Evolutionary conservation across 1,140 invertebrate species (phyloP).

Genomic region (Telenomus remus): DNA sequence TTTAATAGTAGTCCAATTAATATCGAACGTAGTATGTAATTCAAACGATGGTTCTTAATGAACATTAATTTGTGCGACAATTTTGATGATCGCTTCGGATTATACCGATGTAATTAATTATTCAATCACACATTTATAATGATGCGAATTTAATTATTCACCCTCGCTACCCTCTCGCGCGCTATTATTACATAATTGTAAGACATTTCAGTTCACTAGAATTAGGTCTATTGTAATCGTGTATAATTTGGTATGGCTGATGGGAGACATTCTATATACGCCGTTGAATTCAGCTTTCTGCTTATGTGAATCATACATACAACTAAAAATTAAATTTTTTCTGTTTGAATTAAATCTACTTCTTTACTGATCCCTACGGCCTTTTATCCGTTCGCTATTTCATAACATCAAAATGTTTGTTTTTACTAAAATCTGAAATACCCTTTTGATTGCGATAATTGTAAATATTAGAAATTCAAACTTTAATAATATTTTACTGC

Average conservation of each 20-base stretch:
- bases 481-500: too few relatives aligned
- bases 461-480: too few relatives aligned
- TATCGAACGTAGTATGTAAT: not conserved
- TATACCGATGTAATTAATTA: conserved; percentile 15
- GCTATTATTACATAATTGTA: conserved; percentile 13
- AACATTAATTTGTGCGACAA: conserved; percentile 7
- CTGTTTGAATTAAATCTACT: too few relatives aligned
- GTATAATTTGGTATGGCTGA: not conserved
- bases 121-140: conserved; percentile 7
- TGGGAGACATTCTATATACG: not conserved
- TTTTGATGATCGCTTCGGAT: conserved; percentile 3
- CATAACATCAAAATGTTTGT: too few relatives aligned
- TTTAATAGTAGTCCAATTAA: too few relatives aligned
- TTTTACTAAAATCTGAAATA: too few relatives aligned
- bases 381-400: too few relatives aligned
- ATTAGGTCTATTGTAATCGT: conserved; percentile 4
- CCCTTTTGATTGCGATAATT: too few relatives aligned
- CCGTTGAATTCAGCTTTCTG: not conserved
- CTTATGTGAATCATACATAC: too few relatives aligned
- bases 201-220: conserved; percentile 19
- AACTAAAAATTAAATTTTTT: too few relatives aligned
- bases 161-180: not conserved
- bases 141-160: conserved; percentile 11
- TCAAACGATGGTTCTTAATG: not conserved
- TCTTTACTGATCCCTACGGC: too few relatives aligned